Evolutionary conservation across 1,140 invertebrate species (phyloP).

Genomic region (Brachionus plicatilis): DNA sequence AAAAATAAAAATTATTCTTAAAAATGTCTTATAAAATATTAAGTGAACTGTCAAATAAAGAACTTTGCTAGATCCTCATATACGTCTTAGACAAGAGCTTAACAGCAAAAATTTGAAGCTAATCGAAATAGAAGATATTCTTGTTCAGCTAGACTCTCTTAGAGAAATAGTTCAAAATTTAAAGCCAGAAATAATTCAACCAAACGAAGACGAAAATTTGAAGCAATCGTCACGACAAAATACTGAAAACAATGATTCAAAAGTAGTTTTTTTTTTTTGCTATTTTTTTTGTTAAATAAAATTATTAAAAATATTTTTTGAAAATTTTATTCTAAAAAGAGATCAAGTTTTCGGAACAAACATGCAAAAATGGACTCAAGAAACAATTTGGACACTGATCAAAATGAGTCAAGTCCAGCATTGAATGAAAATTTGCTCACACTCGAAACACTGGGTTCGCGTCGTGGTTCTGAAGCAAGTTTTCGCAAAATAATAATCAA

Average conservation of each 20-base stretch:
- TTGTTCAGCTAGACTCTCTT: background rate
- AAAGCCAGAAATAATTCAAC: background rate
- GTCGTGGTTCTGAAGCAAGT: background rate
- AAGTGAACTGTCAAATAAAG: no score
- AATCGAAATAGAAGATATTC: slow-evolving; percentile 44
- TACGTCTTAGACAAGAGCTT: slow-evolving; percentile 42
- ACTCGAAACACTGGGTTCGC: background rate
- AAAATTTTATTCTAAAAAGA: background rate
- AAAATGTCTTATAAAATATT: no score
- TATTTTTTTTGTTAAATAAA: background rate
- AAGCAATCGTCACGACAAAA: background rate
- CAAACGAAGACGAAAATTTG: background rate
- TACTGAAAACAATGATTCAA: background rate
- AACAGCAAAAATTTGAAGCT: slow-evolving; percentile 44
- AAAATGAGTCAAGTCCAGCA: background rate
- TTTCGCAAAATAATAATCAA: background rate
- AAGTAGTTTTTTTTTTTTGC: background rate
- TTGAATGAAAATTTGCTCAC: background rate
- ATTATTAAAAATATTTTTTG: background rate
- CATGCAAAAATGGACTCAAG: background rate
- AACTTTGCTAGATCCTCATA: slow-evolving; percentile 75
- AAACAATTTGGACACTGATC: background rate
- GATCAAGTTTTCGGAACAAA: background rate
- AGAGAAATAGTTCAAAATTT: background rate
- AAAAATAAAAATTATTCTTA: no score